Conservation (phyloP, 2,797 vertebrate species). For the Craterocephalus amniculus region DNA sequence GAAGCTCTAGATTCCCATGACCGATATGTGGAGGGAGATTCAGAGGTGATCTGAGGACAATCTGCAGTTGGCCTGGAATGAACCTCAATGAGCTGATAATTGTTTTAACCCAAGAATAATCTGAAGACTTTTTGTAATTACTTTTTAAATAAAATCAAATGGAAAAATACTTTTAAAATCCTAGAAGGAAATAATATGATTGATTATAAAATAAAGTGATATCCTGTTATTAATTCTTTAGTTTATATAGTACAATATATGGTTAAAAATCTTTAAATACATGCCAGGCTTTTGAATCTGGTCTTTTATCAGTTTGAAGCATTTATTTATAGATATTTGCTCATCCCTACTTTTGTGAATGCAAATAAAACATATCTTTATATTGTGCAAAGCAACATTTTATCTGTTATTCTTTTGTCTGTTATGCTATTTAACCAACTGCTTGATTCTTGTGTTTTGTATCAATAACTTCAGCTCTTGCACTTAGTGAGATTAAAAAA, state of each 20-base stretch:
- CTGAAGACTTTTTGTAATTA: too few species aligned
- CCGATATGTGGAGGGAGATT: neutral
- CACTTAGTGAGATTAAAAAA: neutral
- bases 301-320: too few species aligned
- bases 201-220: too few species aligned
- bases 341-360: neutral
- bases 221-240: too few species aligned
- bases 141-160: too few species aligned
- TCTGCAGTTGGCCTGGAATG: neutral
- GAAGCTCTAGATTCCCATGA: neutral
- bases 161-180: too few species aligned
- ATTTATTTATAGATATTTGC: neutral
- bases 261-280: neutral
- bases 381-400: neutral
- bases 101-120: neutral
- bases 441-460: neutral
- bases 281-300: neutral
- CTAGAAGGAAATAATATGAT: too few species aligned
- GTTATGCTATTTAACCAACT: too few species aligned
- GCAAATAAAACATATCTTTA: neutral
- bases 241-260: neutral
- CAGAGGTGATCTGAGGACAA: neutral
- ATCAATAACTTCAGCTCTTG: neutral
- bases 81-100: neutral
- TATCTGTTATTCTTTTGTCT: neutral